Evolutionary conservation across 2,113 vertebrate genomes (phyloP).

Genomic region (Ammodytes dubius): DNA sequence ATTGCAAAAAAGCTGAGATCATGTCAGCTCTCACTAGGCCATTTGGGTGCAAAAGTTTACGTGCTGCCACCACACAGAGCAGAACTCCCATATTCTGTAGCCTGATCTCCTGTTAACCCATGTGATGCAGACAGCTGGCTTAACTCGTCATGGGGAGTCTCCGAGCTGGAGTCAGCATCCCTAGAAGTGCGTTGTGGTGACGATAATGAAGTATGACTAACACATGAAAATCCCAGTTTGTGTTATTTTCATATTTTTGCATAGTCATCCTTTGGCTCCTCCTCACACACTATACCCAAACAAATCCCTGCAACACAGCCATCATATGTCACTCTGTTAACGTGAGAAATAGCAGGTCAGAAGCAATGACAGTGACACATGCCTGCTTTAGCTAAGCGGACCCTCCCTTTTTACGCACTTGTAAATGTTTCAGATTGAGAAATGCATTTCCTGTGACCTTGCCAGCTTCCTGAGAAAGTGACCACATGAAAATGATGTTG

Average conservation of each 20-base stretch:
- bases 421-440: conserved; percentile 79
- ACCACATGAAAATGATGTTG: conserved; percentile 17
- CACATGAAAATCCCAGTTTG: conserved; percentile 16
- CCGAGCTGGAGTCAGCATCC: conserved; percentile 26
- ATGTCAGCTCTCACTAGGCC: neutral
- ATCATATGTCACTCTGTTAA: neutral
- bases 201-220: conserved; percentile 7
- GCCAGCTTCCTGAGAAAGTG: conserved; percentile 63
- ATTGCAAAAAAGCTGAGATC: neutral
- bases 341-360: neutral
- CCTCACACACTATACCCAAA: neutral
- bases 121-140: conserved; percentile 11
- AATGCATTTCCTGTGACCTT: conserved; percentile 72
- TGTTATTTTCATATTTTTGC: conserved; percentile 10
- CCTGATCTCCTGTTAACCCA: conserved; percentile 27
- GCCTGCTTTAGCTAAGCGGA: conserved; percentile 7
- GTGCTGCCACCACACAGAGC: neutral
- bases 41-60: conserved; percentile 27
- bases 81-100: neutral
- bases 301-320: neutral
- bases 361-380: conserved; percentile 10
- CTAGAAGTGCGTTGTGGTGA: neutral
- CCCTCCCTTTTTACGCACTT: conserved; percentile 57
- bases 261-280: neutral
- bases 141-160: neutral